These are phyloP conservation scores for Strongylocentrotus purpuratus DNA, from an alignment of 35 echinoderm and acorn worm genomes.

Conservation along the genomic window DNA sequence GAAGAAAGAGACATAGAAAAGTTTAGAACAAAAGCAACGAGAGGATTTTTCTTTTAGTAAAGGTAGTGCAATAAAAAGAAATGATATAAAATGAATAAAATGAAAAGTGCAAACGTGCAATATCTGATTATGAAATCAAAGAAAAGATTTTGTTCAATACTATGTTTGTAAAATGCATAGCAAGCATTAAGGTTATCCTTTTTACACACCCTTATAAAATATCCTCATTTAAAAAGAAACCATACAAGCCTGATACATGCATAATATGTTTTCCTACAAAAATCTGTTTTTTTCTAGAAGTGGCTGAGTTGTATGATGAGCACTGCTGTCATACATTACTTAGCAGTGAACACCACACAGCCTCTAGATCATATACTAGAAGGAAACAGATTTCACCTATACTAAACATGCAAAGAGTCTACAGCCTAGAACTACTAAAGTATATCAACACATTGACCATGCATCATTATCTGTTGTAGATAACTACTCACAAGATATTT, in stretches of 20 bases:
- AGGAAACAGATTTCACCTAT: background rate
- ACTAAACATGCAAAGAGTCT: background rate
- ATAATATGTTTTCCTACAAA: background rate
- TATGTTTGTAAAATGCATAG: too few species aligned
- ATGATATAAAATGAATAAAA: too few species aligned
- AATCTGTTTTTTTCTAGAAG: background rate
- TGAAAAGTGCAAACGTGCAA: too few species aligned
- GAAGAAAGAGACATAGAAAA: too few species aligned
- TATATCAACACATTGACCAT: slow-evolving; percentile 12
- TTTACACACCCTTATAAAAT: too few species aligned
- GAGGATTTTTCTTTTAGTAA: too few species aligned
- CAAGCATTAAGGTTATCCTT: too few species aligned
- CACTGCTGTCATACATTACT: background rate
- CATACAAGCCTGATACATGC: background rate
- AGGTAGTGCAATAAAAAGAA: too few species aligned
- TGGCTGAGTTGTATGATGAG: background rate
- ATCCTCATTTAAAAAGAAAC: background rate
- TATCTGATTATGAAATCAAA: too few species aligned
- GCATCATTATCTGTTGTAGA: background rate
- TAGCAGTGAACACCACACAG: background rate
- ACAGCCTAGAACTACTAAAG: background rate
- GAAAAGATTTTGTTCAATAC: too few species aligned
- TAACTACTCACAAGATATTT: too few species aligned
- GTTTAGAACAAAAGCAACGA: too few species aligned
- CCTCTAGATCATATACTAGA: background rate